Conservation (phyloP, 2,797 vertebrate species). For the Megalops cyprinoides region DNA sequence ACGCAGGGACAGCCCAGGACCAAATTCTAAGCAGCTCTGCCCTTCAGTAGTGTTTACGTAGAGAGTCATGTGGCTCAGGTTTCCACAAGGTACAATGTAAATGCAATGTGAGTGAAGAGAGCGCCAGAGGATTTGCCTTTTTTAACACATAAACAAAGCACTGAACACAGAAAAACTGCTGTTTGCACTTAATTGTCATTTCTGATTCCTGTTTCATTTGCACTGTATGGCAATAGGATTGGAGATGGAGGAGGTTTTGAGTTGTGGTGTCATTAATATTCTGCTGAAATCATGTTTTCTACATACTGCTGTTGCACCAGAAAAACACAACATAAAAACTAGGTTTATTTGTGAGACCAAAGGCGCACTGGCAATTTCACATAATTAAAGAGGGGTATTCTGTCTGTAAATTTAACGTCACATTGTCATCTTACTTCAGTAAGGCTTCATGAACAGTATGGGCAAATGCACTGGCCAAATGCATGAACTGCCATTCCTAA, state of each 20-base stretch:
- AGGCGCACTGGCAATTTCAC: conserved; percentile 5
- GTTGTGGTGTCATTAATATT: neutral
- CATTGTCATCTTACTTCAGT: neutral
- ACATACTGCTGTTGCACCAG: neutral
- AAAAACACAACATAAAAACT: neutral
- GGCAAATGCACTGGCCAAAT: neutral
- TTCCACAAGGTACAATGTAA: no score
- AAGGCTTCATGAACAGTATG: neutral
- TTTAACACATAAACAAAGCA: neutral
- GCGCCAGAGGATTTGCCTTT: neutral
- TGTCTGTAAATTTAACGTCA: conserved; percentile 2
- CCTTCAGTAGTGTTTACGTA: neutral
- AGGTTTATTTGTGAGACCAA: neutral
- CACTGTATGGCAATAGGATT: neutral
- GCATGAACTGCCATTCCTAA: neutral
- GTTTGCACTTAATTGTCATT: neutral
- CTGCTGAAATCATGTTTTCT: conserved; percentile 6
- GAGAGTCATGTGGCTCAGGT: no score
- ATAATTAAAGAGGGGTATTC: neutral
- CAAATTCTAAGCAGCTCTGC: neutral
- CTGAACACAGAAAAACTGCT: neutral
- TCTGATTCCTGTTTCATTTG: neutral
- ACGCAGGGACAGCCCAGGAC: neutral
- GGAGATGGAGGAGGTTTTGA: conserved; percentile 3
- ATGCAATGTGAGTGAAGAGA: neutral